Evolutionary conservation across 2,797 vertebrate species (phyloP), one percentile per base, ranked within the genome.

Genomic region (Bovichtus variegatus): DNA sequence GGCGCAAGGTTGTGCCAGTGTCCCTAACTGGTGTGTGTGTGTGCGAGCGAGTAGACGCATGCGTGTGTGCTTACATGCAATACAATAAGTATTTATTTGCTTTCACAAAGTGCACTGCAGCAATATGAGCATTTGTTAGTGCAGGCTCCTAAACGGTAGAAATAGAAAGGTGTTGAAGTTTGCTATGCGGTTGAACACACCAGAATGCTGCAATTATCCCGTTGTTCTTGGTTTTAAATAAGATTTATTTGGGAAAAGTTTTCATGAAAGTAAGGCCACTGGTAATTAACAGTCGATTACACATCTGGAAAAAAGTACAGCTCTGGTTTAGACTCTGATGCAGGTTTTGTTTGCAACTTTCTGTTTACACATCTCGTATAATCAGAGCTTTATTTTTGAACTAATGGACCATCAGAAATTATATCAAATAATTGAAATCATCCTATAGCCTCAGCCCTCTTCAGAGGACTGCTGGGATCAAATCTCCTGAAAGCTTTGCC

Each of bases 371-470:
- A 38, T 87, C 71, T 71, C 69, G 70, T 81, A 86, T 87, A 92
- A 91, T 89, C 78, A 83, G 69, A 86, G 91, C 91, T 92, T 93
- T 93, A 93, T 94, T 91, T n/a, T 93, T 91, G 71, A 92, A 85
- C 90, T 94, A 94, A 93, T 93, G 90, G 94, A 94, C 93, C 91
- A 94, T 94, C 94, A 94, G 91, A 94, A 93, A 86, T 90, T 23
- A 91, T 91, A 89, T 92, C 78, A 86, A 92, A 90, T 92, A 90
- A 92, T 91, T 92, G 83, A 92, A 93, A 87, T 90, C 82, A 88
- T 92, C 84, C 83, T 89, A 71, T 80, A 82, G 79, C 84, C 79
- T 80, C 74, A 74, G 83, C 76, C 58, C 53, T 69, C 73, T 84
- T 61, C 29, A 79, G 40, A 68, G 59, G 34, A 74, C 63, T 36